Percentiles rank a stretch among this genome's conserved stretches.
These are phyloP conservation scores for Magallana gigas DNA, from an alignment of 1,140 invertebrate genomes.

Conservation along the genomic window DNA sequence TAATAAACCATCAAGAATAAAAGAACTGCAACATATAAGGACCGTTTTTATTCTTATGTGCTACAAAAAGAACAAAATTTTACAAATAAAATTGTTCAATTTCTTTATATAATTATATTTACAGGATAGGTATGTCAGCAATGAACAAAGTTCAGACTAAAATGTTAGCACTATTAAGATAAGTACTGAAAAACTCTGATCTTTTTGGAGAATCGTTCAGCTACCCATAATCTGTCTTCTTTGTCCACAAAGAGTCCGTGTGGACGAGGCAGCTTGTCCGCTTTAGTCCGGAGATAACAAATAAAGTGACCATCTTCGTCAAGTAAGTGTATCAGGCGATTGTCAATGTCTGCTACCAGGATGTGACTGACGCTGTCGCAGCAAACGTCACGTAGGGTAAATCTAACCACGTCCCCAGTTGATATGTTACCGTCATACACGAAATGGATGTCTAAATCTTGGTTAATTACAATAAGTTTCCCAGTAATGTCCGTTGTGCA, in stretches of 20 bases:
- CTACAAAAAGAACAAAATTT: too few relatives aligned
- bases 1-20: too few relatives aligned
- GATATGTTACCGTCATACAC: background rate
- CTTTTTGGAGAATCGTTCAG: conserved; percentile 9
- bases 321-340: background rate
- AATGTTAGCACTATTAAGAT: too few relatives aligned
- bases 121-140: too few relatives aligned
- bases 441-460: background rate
- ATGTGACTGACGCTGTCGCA: conserved; percentile 21
- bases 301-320: conserved; percentile 25
- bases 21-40: too few relatives aligned
- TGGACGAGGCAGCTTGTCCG: background rate
- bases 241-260: background rate
- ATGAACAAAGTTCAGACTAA: too few relatives aligned
- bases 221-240: conserved; percentile 6
- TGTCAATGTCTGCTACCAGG: conserved; percentile 4
- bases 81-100: too few relatives aligned
- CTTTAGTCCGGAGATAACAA: background rate
- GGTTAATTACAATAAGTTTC: background rate
- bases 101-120: too few relatives aligned
- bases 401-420: background rate
- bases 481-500: background rate
- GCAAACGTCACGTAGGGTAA: conserved; percentile 23
- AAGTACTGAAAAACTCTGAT: conserved; percentile 4
- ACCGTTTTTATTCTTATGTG: too few relatives aligned